A percentile compares a stretch with the other conserved stretches of the same genome.
These are phyloP conservation scores for Bactericera cockerelli DNA, from an alignment of 1,140 invertebrate genomes.

Conservation along the genomic window DNA sequence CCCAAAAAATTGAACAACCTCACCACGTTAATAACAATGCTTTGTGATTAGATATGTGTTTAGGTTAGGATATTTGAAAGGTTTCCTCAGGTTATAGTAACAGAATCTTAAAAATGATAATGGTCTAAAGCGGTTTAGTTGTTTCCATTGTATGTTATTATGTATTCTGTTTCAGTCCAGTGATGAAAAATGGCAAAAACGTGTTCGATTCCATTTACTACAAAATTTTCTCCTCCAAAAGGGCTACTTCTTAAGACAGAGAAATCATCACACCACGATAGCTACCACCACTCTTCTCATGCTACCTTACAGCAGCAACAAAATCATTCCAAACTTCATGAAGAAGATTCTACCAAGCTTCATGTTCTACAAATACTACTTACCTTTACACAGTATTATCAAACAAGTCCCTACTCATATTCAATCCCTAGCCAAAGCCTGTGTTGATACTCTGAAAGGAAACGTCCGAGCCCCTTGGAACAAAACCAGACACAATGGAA, in stretches of 20 bases:
- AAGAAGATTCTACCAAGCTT: background rate
- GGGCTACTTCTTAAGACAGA: background rate
- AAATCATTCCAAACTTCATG: conserved; percentile 1
- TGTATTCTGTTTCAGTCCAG: background rate
- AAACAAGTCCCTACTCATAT: background rate
- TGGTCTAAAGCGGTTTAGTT: no score
- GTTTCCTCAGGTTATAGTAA: no score
- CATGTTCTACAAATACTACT: background rate
- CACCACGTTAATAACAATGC: no score
- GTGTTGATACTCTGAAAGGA: background rate
- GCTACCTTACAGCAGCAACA: background rate
- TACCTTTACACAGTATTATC: background rate
- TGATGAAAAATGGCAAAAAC: background rate
- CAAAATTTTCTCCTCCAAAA: conserved; percentile 2
- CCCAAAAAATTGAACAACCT: no score
- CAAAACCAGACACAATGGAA: background rate
- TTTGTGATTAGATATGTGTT: no score
- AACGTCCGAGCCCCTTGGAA: background rate
- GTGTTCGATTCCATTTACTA: background rate
- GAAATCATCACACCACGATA: background rate
- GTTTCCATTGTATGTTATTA: no score
- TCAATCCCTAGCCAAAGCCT: background rate
- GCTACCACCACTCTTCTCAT: background rate
- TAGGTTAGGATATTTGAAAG: no score
- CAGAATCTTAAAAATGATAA: no score